Conservation (phyloP, 2,113 vertebrate genomes). For the Antidorcas marsupialis region DNA sequence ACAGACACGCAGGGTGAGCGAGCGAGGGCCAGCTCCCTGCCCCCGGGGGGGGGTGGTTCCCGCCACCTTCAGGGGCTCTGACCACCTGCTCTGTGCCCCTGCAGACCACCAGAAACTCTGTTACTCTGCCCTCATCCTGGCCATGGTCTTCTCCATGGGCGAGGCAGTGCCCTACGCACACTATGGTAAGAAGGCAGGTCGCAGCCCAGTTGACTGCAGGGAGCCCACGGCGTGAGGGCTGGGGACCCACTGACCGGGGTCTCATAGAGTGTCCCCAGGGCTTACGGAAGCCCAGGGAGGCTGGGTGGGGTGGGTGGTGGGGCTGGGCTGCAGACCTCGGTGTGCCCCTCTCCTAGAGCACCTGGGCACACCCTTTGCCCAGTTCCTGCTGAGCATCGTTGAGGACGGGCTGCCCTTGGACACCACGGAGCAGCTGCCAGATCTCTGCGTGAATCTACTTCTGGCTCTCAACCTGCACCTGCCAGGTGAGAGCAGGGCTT, state of each 20-base stretch:
- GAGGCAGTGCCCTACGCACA: conserved; percentile 97
- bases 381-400: conserved; percentile 92
- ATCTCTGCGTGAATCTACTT: conserved; percentile 93
- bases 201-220: background rate
- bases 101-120: conserved; percentile 98
- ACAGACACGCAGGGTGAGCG: conserved; percentile 90
- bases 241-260: background rate
- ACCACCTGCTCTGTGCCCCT: background rate
- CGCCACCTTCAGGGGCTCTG: background rate
- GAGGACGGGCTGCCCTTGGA: conserved; percentile 94
- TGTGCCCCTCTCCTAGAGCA: conserved; percentile 86
- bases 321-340: background rate
- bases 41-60: no score
- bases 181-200: conserved; percentile 85
- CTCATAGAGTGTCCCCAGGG: background rate
- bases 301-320: background rate
- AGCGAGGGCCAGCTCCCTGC: background rate
- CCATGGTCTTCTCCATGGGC: conserved; percentile 99
- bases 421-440: conserved; percentile 93
- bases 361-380: conserved; percentile 91
- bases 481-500: conserved; percentile 80
- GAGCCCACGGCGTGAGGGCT: background rate
- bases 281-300: background rate
- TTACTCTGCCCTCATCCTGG: conserved; percentile 93
- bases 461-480: conserved; percentile 96